These are phyloP conservation scores for Stomorhina lunata DNA, from an alignment of 2,888 invertebrate genomes.

Conservation along the genomic window DNA sequence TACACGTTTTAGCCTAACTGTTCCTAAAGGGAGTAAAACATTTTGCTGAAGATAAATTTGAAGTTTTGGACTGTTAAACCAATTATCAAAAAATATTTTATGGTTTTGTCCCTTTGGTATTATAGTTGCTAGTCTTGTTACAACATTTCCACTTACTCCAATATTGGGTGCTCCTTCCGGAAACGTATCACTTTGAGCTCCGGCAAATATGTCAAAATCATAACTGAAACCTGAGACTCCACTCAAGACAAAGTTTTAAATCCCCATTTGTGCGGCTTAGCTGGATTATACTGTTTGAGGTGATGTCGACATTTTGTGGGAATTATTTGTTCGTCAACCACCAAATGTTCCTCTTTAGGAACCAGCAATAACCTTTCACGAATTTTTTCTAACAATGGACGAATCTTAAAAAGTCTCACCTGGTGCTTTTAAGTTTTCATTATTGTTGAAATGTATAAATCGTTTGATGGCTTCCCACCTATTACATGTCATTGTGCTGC, in stretches of 20 bases:
- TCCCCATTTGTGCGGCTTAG: conserved; percentile 63
- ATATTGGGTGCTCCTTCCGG: conserved; percentile 69
- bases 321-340: conserved; percentile 60
- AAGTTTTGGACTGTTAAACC: too few species aligned
- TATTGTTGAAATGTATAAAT: conserved; percentile 1
- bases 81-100: too few species aligned
- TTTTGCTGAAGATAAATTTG: too few species aligned
- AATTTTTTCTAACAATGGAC: conserved; percentile 57
- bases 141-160: conserved; percentile 62
- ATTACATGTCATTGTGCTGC: too few species aligned
- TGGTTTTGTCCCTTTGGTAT: neutral
- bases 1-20: too few species aligned
- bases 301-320: conserved; percentile 54
- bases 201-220: conserved; percentile 72
- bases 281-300: conserved; percentile 73
- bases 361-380: conserved; percentile 55
- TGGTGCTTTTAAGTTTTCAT: too few species aligned
- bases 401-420: conserved; percentile 50
- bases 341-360: conserved; percentile 60
- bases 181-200: conserved; percentile 60
- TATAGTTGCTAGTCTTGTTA: conserved; percentile 42
- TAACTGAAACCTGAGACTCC: conserved; percentile 75
- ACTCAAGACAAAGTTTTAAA: conserved; percentile 74
- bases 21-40: too few species aligned
- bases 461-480: too few species aligned